Base-by-base conservation (phyloP, 2,797 vertebrate species). In the Channa striata region DNA sequence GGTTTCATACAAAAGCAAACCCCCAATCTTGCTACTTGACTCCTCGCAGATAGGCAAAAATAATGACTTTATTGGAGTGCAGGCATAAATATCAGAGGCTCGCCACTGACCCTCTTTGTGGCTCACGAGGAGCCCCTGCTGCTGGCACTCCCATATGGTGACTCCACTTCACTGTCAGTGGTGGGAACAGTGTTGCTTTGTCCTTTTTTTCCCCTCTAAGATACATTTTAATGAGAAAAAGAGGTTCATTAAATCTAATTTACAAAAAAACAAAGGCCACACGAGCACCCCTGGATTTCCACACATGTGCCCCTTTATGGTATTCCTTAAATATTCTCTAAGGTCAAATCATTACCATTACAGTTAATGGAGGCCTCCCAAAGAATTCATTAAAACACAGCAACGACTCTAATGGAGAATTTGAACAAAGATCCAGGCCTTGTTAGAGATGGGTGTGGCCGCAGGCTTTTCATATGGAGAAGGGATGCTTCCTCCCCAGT, bases 391-490 rank as follows among this genome's bases (percentile, higher is more conserved):
- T 90, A 87, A 86, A 81, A 73, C 57, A 56, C 51, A 77, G 83
- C 81, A 77, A 81, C 69, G 81, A 73, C 81, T 81, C 74, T 88
- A 82, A 90, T 86, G 83, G 87, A 81, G 81, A 70, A 82, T 83
- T 66, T 61, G 81, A 90, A 93, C 90, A 90, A 91, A 92, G 89
- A 90, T 90, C 78, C 73, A 48, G 70, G 72, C 72, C 74, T 70
- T 74, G 80, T 71, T 80, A 76, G 68, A 83, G 56, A 86, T 83
- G 90, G 90, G 92, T 90, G 91, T 92, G 92, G 91, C 84, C 53
- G 74, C 83, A 11, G 78, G 82, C 89, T 91, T 92, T 92, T 91
- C 86, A 89, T 81, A 89, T 89, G 88, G 82, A 89, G 82, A 78
- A 75, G 77, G 63, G 59, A 56, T 34, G 36, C 74, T 14, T 8